Evolutionary conservation across 64 coral and sea anemone genomes (phyloP).

Genomic region (Acropora yongei): DNA sequence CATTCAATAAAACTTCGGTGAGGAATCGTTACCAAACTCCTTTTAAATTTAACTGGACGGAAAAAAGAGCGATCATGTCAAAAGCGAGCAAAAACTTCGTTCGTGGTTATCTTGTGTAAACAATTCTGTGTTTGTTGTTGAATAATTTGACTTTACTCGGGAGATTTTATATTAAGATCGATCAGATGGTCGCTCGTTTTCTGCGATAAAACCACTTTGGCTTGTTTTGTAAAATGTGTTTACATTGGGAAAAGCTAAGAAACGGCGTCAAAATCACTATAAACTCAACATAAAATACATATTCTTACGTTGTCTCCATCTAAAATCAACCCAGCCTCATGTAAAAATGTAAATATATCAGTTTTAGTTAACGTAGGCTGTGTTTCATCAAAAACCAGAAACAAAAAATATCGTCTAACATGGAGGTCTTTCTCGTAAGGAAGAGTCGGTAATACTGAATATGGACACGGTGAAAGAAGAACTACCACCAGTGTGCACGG

Average conservation of each 20-base stretch:
- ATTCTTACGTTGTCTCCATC: neutral
- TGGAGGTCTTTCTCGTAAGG: too few relatives aligned
- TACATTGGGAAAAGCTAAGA: too few relatives aligned
- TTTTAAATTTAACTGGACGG: neutral
- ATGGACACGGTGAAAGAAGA: too few relatives aligned
- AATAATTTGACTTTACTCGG: neutral
- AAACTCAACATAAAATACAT: neutral
- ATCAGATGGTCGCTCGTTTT: too few relatives aligned
- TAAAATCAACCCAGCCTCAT: neutral
- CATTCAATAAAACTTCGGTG: neutral
- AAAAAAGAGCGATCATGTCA: neutral
- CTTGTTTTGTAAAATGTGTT: neutral
- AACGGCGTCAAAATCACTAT: too few relatives aligned
- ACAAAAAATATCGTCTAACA: too few relatives aligned
- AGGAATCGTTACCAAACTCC: neutral
- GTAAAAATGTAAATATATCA: neutral
- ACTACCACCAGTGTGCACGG: too few relatives aligned
- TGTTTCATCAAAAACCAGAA: too few relatives aligned
- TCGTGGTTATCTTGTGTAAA: constrained; percentile 24
- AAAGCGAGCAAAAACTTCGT: neutral
- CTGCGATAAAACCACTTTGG: neutral
- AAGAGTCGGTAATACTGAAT: too few relatives aligned
- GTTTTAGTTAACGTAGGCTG: neutral
- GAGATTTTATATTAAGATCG: constrained; percentile 26
- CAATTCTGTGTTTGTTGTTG: constrained; percentile 34